Conservation (phyloP, 2,797 vertebrate genomes). For the Helostoma temminkii region DNA sequence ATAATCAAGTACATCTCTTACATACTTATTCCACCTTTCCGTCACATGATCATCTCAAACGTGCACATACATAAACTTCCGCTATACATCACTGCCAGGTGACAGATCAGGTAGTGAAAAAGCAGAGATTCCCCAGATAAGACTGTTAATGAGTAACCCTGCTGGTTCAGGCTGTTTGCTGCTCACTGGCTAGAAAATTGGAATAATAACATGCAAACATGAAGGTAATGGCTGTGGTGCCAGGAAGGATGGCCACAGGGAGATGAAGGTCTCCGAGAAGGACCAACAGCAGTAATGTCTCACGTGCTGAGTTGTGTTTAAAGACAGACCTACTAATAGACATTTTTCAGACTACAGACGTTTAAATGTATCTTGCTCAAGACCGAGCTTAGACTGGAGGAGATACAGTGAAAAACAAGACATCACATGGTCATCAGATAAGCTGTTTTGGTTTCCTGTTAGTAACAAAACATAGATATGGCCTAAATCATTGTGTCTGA, state of each 20-base stretch:
- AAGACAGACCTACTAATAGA: too few species aligned
- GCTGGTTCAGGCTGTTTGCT: constrained; percentile 79
- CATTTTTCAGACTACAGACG: neutral
- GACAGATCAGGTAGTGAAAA: constrained; percentile 59
- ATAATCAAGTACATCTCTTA: neutral
- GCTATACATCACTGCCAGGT: constrained; percentile 34
- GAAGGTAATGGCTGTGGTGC: constrained; percentile 66
- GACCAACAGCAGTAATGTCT: constrained; percentile 1
- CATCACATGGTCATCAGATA: neutral
- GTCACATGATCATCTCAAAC: constrained; percentile 34
- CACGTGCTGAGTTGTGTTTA: neutral
- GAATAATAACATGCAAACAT: constrained; percentile 78
- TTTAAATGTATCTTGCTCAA: neutral
- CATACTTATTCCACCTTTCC: constrained; percentile 6
- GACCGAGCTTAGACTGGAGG: neutral
- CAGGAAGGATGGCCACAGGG: constrained; percentile 17
- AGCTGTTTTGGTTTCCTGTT: neutral
- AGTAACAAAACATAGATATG: neutral
- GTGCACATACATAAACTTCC: neutral
- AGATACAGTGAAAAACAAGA: constrained; percentile 1
- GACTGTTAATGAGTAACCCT: constrained; percentile 80
- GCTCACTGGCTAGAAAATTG: constrained; percentile 81
- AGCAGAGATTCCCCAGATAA: constrained; percentile 74
- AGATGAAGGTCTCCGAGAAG: constrained; percentile 10
- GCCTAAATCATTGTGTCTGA: too few species aligned